A percentile compares a stretch with the other conserved stretches of the same genome.
These are phyloP conservation scores for Melipona quadrifasciata DNA, from an alignment of 1,140 invertebrate genomes.

Conservation along the genomic window DNA sequence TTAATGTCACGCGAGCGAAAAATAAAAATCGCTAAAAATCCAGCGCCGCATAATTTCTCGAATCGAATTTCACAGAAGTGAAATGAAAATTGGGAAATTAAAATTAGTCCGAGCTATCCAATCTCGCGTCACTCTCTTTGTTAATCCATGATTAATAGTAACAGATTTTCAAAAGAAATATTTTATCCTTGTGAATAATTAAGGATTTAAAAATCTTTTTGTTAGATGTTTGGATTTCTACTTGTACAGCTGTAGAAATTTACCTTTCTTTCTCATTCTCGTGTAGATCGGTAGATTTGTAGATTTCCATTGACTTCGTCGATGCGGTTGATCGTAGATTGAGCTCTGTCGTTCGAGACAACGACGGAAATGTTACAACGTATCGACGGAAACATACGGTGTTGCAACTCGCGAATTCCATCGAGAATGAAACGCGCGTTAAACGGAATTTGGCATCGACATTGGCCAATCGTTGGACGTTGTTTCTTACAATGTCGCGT, in stretches of 20 bases:
- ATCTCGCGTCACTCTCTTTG: no score
- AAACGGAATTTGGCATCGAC: not conserved
- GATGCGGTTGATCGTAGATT: not conserved
- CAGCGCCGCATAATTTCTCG: no score
- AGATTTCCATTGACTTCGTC: not conserved
- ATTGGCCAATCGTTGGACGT: not conserved
- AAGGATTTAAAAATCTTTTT: not conserved
- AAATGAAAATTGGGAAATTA: no score
- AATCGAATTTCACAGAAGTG: no score
- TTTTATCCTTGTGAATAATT: not conserved
- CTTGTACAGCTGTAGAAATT: no score
- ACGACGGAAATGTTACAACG: not conserved
- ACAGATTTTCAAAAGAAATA: not conserved
- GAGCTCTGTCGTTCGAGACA: not conserved
- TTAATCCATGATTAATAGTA: not conserved
- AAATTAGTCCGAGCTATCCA: not conserved
- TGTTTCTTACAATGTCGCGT: not conserved
- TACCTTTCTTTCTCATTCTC: no score
- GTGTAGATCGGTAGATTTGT: not conserved
- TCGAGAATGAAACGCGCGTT: slow-evolving; percentile 15
- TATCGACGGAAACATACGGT: not conserved
- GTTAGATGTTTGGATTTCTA: no score
- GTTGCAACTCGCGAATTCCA: not conserved
- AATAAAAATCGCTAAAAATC: not conserved
- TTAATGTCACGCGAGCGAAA: slow-evolving; percentile 22